Evolutionary conservation across 2,797 vertebrate genomes (phyloP).

Genomic region (Salarias fasciatus): DNA sequence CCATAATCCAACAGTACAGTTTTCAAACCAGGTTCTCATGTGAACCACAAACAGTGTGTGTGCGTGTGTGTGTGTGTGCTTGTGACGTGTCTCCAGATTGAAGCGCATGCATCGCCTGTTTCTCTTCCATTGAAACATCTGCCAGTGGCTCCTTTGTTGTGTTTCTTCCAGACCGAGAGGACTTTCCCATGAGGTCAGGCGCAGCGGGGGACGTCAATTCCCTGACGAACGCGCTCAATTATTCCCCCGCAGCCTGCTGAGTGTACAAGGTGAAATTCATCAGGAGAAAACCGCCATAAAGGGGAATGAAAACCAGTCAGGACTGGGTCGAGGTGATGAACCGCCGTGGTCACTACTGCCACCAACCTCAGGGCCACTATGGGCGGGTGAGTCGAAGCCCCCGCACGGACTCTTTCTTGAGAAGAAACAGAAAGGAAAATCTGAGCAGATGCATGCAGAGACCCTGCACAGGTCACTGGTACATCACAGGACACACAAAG

Average conservation of each 20-base stretch:
- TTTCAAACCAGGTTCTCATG: constrained; percentile 4
- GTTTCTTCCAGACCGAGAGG: constrained; percentile 59
- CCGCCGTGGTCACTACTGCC: no score
- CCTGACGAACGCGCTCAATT: constrained; percentile 26
- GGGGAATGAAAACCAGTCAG: constrained; percentile 21
- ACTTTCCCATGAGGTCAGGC: constrained; percentile 69
- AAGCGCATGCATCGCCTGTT: constrained; percentile 52
- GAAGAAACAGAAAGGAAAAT: no score
- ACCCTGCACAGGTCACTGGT: no score
- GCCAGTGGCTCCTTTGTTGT: constrained; percentile 68
- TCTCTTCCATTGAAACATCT: constrained; percentile 64
- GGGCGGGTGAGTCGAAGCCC: no score
- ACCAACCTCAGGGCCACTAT: no score
- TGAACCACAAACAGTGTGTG: constrained; percentile 11
- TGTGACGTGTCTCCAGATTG: constrained; percentile 24
- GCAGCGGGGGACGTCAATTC: constrained; percentile 28
- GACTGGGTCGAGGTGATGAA: background rate
- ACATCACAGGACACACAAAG: no score
- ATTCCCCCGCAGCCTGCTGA: constrained; percentile 29
- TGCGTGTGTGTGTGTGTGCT: background rate
- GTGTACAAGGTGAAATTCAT: constrained; percentile 25
- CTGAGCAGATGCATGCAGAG: no score
- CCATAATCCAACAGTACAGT: background rate
- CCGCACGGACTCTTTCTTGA: no score
- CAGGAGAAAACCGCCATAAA: background rate